Conservation (phyloP, 2,797 vertebrate genomes). For the Gymnocypris eckloni region DNA sequence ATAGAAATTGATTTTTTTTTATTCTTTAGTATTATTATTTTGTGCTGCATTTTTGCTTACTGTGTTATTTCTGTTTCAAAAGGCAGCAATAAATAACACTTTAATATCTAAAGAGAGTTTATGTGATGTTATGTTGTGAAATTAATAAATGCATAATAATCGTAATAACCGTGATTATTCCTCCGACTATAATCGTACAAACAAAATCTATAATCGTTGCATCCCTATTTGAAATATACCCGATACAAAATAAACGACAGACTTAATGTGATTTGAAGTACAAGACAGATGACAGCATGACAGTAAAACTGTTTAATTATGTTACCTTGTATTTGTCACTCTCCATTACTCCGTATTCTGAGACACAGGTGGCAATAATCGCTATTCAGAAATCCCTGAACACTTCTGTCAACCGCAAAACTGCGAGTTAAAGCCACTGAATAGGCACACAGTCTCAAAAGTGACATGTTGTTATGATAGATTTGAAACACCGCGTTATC, state of each 20-base stretch:
- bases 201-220: no score
- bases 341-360: constrained; percentile 50
- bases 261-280: not conserved
- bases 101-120: no score
- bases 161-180: no score
- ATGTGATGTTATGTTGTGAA: no score
- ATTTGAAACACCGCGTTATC: constrained; percentile 68
- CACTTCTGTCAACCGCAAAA: constrained; percentile 59
- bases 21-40: no score
- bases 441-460: constrained; percentile 74
- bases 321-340: constrained; percentile 68
- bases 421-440: constrained; percentile 64
- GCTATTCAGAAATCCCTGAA: constrained; percentile 39
- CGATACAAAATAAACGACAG: not conserved
- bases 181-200: no score
- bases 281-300: not conserved
- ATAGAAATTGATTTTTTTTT: no score
- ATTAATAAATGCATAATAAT: no score
- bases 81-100: no score
- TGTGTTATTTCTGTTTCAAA: no score
- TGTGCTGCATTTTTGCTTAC: no score
- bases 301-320: not conserved
- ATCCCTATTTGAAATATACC: not conserved
- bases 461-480: constrained; percentile 79
- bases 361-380: constrained; percentile 65